These are phyloP conservation scores for Cerastoderma edule DNA, from an alignment of 2,888 invertebrate species.

Conservation along the genomic window DNA sequence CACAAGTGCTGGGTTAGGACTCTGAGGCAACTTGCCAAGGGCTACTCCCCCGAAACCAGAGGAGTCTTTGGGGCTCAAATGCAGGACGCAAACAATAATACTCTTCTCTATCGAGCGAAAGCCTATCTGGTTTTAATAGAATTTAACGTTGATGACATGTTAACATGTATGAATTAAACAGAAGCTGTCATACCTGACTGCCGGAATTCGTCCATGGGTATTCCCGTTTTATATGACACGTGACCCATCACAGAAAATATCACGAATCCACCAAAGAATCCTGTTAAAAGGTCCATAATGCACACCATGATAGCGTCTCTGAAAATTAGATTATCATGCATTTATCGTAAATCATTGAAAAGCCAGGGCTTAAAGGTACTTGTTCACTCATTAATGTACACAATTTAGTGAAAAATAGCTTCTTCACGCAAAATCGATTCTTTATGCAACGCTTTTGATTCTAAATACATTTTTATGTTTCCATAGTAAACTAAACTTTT, in stretches of 20 bases:
- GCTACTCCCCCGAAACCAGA: not conserved
- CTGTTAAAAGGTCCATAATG: constrained; percentile 44
- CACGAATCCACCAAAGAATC: constrained; percentile 57
- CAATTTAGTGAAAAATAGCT: too few species aligned
- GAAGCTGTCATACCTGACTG: constrained; percentile 45
- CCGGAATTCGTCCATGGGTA: constrained; percentile 49
- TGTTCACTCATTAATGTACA: too few species aligned
- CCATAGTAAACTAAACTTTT: too few species aligned
- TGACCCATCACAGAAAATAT: constrained; percentile 60
- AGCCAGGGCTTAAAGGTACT: too few species aligned
- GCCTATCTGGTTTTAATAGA: too few species aligned
- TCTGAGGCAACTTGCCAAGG: not conserved
- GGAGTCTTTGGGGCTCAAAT: not conserved
- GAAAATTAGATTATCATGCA: too few species aligned
- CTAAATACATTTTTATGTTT: too few species aligned
- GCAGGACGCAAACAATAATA: not conserved
- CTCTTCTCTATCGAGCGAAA: too few species aligned
- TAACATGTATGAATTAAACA: not conserved
- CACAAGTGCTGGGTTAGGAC: not conserved
- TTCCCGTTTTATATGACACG: constrained; percentile 47
- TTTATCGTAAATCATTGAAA: too few species aligned
- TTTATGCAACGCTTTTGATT: too few species aligned
- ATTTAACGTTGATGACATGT: not conserved
- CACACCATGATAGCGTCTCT: constrained; percentile 59
- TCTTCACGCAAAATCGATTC: too few species aligned